Evolutionary conservation across 1,140 invertebrate species (phyloP).

Genomic region (Laupala kohalensis): DNA sequence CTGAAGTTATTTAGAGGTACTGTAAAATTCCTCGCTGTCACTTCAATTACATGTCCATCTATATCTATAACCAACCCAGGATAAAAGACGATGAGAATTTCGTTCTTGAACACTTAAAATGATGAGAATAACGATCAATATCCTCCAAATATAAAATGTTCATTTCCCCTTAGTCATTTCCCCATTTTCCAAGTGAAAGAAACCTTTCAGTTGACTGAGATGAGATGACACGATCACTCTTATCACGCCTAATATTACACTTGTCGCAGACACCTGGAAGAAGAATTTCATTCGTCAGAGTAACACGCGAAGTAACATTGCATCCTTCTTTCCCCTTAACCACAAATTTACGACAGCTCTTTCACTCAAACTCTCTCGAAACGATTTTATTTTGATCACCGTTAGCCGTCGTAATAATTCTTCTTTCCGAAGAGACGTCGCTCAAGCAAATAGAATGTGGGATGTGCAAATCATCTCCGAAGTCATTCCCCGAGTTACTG

Average conservation of each 20-base stretch:
- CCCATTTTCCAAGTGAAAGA: too few species aligned
- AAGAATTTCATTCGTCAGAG: too few species aligned
- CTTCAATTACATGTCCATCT: too few species aligned
- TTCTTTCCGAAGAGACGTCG: too few species aligned
- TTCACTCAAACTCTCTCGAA: neutral
- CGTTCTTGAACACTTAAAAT: too few species aligned
- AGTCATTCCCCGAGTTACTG: neutral
- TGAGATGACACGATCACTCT: neutral
- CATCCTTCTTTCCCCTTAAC: neutral
- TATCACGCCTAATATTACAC: neutral
- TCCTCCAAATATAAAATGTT: too few species aligned
- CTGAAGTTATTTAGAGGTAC: too few species aligned
- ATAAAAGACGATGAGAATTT: too few species aligned
- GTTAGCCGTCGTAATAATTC: neutral
- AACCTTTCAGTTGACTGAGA: neutral
- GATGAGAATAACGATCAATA: too few species aligned
- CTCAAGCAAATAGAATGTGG: neutral
- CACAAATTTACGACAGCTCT: neutral
- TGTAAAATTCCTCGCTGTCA: too few species aligned
- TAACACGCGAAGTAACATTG: neutral
- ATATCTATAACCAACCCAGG: too few species aligned
- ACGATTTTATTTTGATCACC: neutral
- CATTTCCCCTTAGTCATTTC: too few species aligned
- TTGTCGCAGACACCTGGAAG: neutral
- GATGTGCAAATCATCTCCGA: neutral